A percentile compares a stretch with the other conserved stretches of the same genome.
Conservation (phyloP, 2,888 invertebrate genomes). For the Diaphora mendica region DNA sequence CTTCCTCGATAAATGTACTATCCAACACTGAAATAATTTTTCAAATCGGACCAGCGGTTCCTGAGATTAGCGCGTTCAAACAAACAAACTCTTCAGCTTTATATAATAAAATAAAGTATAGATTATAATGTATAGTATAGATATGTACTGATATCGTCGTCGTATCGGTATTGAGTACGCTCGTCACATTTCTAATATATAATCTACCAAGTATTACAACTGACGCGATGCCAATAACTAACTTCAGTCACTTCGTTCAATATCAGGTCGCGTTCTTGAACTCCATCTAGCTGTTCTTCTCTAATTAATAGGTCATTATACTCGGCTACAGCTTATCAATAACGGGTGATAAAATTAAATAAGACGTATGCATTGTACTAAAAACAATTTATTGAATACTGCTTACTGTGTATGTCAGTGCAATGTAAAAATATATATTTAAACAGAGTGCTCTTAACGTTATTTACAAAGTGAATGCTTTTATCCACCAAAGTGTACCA, state of each 20-base stretch:
- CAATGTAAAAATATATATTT: slow-evolving; percentile 63
- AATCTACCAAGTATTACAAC: not conserved
- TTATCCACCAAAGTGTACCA: slow-evolving; percentile 42
- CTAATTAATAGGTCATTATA: slow-evolving; percentile 49
- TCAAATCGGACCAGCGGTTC: no score
- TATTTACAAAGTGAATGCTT: slow-evolving; percentile 45
- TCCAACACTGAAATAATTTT: no score
- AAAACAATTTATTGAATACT: slow-evolving; percentile 72
- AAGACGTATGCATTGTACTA: slow-evolving; percentile 54
- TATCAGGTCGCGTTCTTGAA: slow-evolving; percentile 49
- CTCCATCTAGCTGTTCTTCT: slow-evolving; percentile 33
- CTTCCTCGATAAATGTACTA: no score
- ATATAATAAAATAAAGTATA: no score
- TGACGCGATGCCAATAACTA: slow-evolving; percentile 15
- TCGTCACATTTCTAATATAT: not conserved
- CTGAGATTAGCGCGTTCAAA: no score
- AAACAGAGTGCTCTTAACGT: slow-evolving; percentile 57
- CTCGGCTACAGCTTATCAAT: slow-evolving; percentile 44
- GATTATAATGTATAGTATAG: no score
- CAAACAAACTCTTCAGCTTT: no score
- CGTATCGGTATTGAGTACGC: not conserved
- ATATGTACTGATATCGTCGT: not conserved
- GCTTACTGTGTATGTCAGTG: slow-evolving; percentile 66
- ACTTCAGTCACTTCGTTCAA: slow-evolving; percentile 34
- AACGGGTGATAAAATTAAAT: slow-evolving; percentile 46